Base-by-base conservation (phyloP, 2,113 vertebrate species). In the Xiphophorus hellerii region DNA sequence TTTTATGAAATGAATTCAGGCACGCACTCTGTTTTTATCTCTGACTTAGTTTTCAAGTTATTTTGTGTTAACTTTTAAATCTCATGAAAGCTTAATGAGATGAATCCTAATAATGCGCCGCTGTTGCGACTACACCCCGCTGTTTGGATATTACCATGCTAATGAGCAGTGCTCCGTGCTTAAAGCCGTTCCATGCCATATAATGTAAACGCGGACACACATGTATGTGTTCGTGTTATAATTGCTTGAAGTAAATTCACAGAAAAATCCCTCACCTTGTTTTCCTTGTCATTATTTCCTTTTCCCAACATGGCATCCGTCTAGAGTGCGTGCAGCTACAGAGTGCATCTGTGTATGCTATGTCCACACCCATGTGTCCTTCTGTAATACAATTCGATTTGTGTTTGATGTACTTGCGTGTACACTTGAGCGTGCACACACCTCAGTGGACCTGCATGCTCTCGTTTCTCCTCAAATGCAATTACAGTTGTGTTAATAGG, bases 11-110 rank as follows among this genome's bases (percentile, higher is more conserved):
- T 65, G 68, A 89, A 85, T 83, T 67, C 66, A 15, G 44, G 81
- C 62, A 60, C 69, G 77, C 10, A 64, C 81, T 83, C 75, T 72
- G 75, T 84, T 54, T 22, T 88, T 87, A 90, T 92, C 84, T 81
- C 77, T 54, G 74, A 90, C 81, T 86, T 84, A 82, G 63, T 87
- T 88, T 80, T 82, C 73, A 84, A 90, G 83, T 89, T 88, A 88
- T 91, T 91, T 85, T 58, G 77, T 73, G 86, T 92, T 92, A 91
- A 92, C 92, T 93, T 93, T 94, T 87, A 94, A 93, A 94, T 93
- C 93, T 94, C 94, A 94, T 94, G 93, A 94, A 94, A 94, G 93
- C 92, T 86, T 94, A 94, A 95, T 94, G 93, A 93, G 93, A 92
- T 93, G 93, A 92, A 94, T 93, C 92, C 87, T 87, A 88, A 93